Evolutionary conservation across 2,113 vertebrate species (phyloP).

Genomic region (Erinaceus europaeus): DNA sequence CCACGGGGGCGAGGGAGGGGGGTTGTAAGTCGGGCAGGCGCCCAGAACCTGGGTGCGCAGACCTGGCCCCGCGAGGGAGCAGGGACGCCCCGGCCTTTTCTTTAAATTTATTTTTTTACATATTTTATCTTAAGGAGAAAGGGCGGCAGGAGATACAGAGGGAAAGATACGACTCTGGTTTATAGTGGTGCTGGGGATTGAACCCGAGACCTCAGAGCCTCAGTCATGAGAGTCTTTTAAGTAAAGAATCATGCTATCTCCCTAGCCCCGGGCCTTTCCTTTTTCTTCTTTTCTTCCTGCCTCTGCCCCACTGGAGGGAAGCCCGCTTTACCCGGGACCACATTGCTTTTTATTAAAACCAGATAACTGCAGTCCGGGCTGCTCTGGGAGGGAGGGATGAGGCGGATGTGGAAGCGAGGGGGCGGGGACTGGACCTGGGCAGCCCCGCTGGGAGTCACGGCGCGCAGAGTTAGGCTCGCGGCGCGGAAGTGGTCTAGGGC

Average conservation of each 20-base stretch:
- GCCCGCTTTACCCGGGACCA: not conserved
- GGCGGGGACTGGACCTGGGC: slow-evolving; percentile 18
- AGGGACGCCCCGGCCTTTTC: not conserved
- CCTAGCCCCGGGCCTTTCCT: not conserved
- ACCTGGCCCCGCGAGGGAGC: not conserved
- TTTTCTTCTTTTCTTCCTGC: not conserved
- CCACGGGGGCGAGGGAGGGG: not conserved
- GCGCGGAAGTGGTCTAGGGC: not conserved
- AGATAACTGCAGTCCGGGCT: not conserved
- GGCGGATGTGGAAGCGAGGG: not conserved
- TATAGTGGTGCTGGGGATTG: too few relatives aligned
- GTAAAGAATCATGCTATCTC: too few relatives aligned
- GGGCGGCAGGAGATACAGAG: too few relatives aligned
- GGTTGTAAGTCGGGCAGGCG: not conserved
- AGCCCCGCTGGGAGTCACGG: not conserved
- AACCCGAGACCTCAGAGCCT: too few relatives aligned
- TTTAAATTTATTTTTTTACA: too few relatives aligned
- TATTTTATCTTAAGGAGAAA: too few relatives aligned
- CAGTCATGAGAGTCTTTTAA: too few relatives aligned
- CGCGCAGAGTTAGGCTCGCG: not conserved
- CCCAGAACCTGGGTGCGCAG: not conserved
- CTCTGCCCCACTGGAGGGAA: not conserved
- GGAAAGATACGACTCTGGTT: too few relatives aligned
- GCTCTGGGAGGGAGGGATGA: not conserved
- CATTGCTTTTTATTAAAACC: slow-evolving; percentile 41